Conservation (phyloP, 2,113 vertebrate genomes). For the Etheostoma spectabile region DNA sequence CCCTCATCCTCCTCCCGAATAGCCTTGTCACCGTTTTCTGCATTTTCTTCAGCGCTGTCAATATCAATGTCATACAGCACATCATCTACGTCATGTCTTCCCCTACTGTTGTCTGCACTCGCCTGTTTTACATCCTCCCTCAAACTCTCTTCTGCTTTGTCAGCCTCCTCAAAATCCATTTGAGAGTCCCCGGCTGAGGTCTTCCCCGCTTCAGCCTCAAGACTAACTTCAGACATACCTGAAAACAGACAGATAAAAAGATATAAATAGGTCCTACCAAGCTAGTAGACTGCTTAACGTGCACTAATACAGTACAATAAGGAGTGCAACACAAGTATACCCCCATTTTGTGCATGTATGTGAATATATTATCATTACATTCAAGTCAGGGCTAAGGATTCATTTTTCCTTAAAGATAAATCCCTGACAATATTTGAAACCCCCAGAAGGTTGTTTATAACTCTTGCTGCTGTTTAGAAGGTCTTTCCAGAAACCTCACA, state of each 20-base stretch:
- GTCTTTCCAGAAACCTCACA: background rate
- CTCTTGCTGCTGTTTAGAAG: background rate
- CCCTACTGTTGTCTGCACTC: conserved; percentile 47
- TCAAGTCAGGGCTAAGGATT: background rate
- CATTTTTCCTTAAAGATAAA: background rate
- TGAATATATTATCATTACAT: background rate
- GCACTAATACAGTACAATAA: background rate
- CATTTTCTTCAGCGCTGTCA: conserved; percentile 54
- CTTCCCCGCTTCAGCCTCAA: conserved; percentile 75
- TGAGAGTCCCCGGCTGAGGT: conserved; percentile 71
- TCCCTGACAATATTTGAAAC: background rate
- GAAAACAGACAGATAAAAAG: conserved; percentile 77
- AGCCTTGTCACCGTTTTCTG: conserved; percentile 30
- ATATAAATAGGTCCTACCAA: conserved; percentile 52
- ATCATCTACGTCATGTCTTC: conserved; percentile 31
- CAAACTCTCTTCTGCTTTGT: conserved; percentile 62
- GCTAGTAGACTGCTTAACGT: background rate
- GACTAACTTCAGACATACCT: conserved; percentile 86
- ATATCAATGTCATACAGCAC: conserved; percentile 65
- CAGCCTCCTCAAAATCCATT: conserved; percentile 66
- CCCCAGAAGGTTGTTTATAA: background rate
- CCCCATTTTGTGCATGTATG: background rate
- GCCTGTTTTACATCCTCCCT: conserved; percentile 55
- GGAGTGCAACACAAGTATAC: background rate
- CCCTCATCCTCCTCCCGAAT: conserved; percentile 32